A percentile compares a stretch with the other conserved stretches of the same genome.
These are phyloP conservation scores for Mastigias papua DNA, from an alignment of 30 jellyfish, hydroid and myxozoan genomes.

Conservation along the genomic window DNA sequence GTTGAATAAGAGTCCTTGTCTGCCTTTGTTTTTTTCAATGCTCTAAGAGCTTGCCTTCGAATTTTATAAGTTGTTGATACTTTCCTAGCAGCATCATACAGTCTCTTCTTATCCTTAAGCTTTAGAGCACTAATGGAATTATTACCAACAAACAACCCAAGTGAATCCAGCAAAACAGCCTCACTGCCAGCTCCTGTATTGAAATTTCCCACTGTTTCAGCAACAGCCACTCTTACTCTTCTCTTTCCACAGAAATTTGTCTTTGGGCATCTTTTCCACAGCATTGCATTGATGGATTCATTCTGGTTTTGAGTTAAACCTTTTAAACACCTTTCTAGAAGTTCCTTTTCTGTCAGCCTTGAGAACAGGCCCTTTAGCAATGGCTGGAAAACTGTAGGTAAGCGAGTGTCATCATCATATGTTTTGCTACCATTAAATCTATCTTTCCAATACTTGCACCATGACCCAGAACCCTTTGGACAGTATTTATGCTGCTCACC, in stretches of 20 bases:
- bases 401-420: background rate
- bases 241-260: slow-evolving; percentile 29
- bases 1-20: no score
- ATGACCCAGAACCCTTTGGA: slow-evolving; percentile 11
- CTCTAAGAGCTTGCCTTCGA: no score
- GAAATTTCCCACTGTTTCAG: background rate
- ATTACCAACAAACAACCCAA: no score
- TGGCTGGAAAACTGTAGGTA: slow-evolving; percentile 1
- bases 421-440: background rate
- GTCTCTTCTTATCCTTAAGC: no score
- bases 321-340: slow-evolving; percentile 33
- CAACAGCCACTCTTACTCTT: slow-evolving; percentile 14
- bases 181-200: background rate
- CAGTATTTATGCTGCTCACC: slow-evolving; percentile 30
- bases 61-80: no score
- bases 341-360: slow-evolving; percentile 29
- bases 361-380: slow-evolving; percentile 4
- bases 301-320: slow-evolving; percentile 60
- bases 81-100: no score
- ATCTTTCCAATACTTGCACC: slow-evolving; percentile 46
- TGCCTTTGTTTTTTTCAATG: no score
- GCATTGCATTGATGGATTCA: slow-evolving; percentile 18
- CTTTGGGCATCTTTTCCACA: slow-evolving; percentile 38
- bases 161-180: background rate
- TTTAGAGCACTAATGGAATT: no score